Evolutionary conservation across 2,113 vertebrate species (phyloP).

Genomic region (Saguinus imperator): DNA sequence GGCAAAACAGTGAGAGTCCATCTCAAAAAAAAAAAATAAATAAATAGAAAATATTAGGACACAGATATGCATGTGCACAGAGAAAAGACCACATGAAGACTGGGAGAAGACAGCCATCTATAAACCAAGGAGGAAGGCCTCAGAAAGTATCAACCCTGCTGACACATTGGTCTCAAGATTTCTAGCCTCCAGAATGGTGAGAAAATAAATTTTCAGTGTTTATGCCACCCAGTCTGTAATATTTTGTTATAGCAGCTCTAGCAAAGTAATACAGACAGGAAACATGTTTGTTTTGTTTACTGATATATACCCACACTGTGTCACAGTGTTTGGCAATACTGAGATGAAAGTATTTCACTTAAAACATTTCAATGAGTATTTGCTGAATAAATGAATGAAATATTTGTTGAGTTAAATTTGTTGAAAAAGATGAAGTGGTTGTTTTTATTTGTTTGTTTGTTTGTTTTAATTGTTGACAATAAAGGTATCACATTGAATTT

Average conservation of each 20-base stretch:
- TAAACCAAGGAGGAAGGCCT: background rate
- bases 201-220: background rate
- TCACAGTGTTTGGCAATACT: background rate
- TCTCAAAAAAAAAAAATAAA: background rate
- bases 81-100: background rate
- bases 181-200: background rate
- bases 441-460: background rate
- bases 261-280: background rate
- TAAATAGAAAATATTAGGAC: background rate
- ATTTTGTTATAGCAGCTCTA: background rate
- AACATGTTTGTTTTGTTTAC: background rate
- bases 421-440: background rate
- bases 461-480: background rate
- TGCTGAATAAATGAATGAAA: constrained; percentile 11
- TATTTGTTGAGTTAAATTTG: constrained; percentile 11
- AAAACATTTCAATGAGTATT: background rate
- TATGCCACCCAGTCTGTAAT: background rate
- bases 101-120: background rate
- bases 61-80: background rate
- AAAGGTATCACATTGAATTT: background rate
- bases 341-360: background rate
- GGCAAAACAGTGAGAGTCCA: no score
- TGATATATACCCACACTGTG: background rate
- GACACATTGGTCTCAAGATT: background rate
- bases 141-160: background rate